Evolutionary conservation across 2,797 vertebrate genomes (phyloP), one percentile per base, ranked within the genome.

Genomic region (Anniella stebbinsi): DNA sequence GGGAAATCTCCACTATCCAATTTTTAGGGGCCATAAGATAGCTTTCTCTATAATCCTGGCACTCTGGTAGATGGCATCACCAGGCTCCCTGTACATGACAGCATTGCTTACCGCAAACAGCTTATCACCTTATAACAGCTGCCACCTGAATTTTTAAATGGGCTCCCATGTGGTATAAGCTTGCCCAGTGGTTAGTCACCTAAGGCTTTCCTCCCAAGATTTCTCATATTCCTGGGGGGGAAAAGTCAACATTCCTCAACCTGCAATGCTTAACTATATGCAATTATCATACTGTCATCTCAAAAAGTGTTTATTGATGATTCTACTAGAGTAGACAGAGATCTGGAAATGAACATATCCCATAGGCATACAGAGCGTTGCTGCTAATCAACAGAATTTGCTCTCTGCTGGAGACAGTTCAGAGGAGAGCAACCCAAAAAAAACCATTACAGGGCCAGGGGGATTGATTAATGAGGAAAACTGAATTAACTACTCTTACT

Each of bases 401-500:
- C 80, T 95, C 91, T 84, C 94, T 87, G 89, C 93, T 94, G 92
- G 90, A 96, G 87, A 84, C 87, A 95, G 92, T 86, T 94, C 87
- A 93, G 93, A 82, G 89, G 92, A 95, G 86, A 96, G 91, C 86
- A 94, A 91, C 88, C 90, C 72, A 95, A 85, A 92, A 25, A 36
- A 36, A 93, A 92, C 95, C 93, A 93, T 95, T 94, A 96, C 75
- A 83, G 80, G 48, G 91, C 90, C 89, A 93, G 82, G 94, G 92
- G 86, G 91, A 91, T 73, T 96, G 95, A 96, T 95, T 96, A 96
- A 95, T 94, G 93, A 93, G 92, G 92, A 92, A 95, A 95, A 93
- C 92, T 77, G 85, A 93, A 90, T 93, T 93, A 95, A 93, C 88
- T 88, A 80, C 94, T 91, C 87, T 91, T 95, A 69, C 94, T 94